Conservation (phyloP, 2,113 vertebrate genomes). For the Apistogramma diplotaenia region DNA sequence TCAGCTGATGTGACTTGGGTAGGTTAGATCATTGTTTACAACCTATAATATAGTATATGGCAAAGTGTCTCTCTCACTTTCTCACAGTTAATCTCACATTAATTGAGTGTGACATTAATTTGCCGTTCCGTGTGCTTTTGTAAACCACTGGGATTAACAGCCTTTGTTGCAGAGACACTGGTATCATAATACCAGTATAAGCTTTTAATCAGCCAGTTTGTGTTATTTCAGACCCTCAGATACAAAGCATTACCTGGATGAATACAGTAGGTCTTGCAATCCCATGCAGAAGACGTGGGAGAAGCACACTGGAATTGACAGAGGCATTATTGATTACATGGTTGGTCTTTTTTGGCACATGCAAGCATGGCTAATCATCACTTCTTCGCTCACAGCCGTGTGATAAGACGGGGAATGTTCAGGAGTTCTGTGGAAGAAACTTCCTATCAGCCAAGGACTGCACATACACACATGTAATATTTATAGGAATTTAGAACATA, state of each 20-base stretch:
- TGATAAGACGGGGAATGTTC: neutral
- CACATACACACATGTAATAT: neutral
- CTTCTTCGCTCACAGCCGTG: neutral
- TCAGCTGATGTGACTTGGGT: neutral
- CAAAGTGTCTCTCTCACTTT: neutral
- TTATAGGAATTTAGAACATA: neutral
- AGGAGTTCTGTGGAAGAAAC: neutral
- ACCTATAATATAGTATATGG: neutral
- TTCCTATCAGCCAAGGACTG: neutral
- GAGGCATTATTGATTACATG: slow-evolving; percentile 41
- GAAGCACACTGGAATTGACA: neutral
- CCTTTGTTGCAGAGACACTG: neutral
- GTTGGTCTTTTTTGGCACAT: slow-evolving; percentile 26
- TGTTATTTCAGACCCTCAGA: neutral
- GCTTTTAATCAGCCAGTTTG: neutral
- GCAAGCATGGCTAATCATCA: slow-evolving; percentile 17
- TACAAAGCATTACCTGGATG: neutral
- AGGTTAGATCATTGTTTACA: neutral
- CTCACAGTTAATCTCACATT: neutral
- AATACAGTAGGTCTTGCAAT: neutral
- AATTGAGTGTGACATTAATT: neutral
- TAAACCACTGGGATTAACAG: neutral
- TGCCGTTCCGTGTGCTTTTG: neutral
- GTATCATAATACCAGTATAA: neutral
- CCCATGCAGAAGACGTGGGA: neutral